Conservation (phyloP, 2,888 invertebrate species). For the Rhodophaea formosa region DNA sequence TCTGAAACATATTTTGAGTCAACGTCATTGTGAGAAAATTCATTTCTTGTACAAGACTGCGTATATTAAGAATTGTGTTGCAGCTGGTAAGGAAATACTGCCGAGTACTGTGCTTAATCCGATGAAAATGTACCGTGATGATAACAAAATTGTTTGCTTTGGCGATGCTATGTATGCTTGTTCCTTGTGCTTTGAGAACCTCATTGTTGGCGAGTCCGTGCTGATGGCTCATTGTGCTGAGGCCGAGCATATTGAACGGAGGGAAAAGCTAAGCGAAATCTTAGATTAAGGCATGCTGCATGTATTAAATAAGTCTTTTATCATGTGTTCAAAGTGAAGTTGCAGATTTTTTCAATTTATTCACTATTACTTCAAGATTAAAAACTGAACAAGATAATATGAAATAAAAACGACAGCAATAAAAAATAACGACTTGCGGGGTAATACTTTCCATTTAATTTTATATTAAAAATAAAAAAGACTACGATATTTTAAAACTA, state of each 20-base stretch:
- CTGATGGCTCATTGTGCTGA: conserved; percentile 65
- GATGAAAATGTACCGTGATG: conserved; percentile 73
- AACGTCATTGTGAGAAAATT: conserved; percentile 64
- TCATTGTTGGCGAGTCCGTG: conserved; percentile 66
- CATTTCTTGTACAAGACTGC: conserved; percentile 73
- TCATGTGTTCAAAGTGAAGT: conserved; percentile 12
- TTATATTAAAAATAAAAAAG: too few relatives aligned
- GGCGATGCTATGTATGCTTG: conserved; percentile 72
- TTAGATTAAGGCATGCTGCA: conserved; percentile 45
- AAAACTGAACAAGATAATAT: too few relatives aligned
- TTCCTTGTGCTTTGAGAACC: conserved; percentile 66
- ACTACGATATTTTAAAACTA: too few relatives aligned
- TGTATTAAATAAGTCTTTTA: conserved; percentile 23
- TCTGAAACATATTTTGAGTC: conserved; percentile 60
- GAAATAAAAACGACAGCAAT: too few relatives aligned
- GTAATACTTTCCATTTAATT: too few relatives aligned
- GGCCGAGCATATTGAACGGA: conserved; percentile 51
- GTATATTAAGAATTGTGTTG: conserved; percentile 70
- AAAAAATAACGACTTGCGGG: too few relatives aligned
- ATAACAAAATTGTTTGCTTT: conserved; percentile 73
- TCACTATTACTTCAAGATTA: background rate
- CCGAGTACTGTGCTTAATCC: conserved; percentile 71
- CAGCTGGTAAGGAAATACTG: conserved; percentile 62
- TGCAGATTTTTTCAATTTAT: conserved; percentile 1
- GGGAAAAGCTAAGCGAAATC: conserved; percentile 52